Percentiles rank a stretch among this genome's conserved stretches.
These are phyloP conservation scores for Sphaerophoria taeniata DNA, from an alignment of 2,888 invertebrate genomes.

Conservation along the genomic window DNA sequence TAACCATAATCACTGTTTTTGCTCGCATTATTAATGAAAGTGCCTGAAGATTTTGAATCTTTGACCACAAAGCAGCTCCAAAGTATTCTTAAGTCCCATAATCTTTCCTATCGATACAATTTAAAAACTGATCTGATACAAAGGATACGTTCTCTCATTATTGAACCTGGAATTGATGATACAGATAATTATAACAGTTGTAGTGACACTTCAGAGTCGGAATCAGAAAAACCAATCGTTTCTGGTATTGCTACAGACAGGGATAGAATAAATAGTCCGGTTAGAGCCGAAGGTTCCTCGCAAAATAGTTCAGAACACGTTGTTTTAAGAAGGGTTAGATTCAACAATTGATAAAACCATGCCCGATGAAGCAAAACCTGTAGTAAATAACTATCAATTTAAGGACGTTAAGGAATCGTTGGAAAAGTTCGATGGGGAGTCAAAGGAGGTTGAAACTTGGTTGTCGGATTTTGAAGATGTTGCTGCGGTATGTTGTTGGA, in stretches of 20 bases:
- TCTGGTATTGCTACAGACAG: neutral
- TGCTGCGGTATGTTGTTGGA: neutral
- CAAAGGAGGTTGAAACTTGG: no score
- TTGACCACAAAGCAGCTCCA: neutral
- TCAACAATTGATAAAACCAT: no score
- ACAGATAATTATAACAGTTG: no score
- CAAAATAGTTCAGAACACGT: no score
- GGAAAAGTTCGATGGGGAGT: no score
- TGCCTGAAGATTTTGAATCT: neutral
- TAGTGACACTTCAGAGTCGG: no score
- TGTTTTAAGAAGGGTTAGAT: no score
- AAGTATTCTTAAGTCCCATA: constrained; percentile 1
- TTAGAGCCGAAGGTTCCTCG: no score
- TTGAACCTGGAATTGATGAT: neutral
- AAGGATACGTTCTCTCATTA: constrained; percentile 1
- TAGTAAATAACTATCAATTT: constrained; percentile 24
- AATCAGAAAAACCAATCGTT: neutral
- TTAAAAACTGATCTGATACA: constrained; percentile 7
- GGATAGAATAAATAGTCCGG: no score
- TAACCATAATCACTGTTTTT: no score
- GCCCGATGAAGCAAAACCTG: neutral
- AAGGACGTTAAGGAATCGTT: no score
- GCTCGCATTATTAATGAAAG: neutral
- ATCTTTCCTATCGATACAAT: constrained; percentile 8
- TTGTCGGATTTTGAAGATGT: no score